Percentiles rank a stretch among this genome's conserved stretches.
Conservation (phyloP, 2,113 vertebrate species). For the Sinocyclocheilus maitianheensis region DNA sequence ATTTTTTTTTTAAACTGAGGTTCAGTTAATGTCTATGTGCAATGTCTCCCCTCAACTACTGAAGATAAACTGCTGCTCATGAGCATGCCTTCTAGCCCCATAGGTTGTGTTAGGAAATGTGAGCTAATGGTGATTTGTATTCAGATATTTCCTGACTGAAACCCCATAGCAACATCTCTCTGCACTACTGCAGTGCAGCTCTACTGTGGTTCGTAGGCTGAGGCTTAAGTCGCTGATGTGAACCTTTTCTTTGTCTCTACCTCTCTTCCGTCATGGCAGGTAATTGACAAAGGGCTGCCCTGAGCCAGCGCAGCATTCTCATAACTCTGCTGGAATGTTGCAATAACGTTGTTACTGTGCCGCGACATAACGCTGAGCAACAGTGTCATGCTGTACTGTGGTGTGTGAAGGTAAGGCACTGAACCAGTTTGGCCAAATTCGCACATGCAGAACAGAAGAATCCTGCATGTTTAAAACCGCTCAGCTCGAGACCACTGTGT, state of each 20-base stretch:
- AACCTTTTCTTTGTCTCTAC: constrained; percentile 52
- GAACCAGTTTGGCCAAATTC: neutral
- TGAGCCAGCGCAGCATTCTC: constrained; percentile 28
- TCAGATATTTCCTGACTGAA: constrained; percentile 65
- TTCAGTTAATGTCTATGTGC: neutral
- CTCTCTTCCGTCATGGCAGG: neutral
- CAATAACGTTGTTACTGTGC: constrained; percentile 3
- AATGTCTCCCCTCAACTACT: neutral
- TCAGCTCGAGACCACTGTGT: neutral
- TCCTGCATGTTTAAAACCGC: neutral
- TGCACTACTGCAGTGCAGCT: constrained; percentile 76
- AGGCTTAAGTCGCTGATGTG: constrained; percentile 74
- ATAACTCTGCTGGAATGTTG: constrained; percentile 32
- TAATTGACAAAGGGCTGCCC: constrained; percentile 19
- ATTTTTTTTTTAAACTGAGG: neutral
- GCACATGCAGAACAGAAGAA: neutral
- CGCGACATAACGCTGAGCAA: constrained; percentile 20
- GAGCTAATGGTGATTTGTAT: constrained; percentile 55
- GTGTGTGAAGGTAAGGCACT: neutral
- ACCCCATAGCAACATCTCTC: constrained; percentile 70
- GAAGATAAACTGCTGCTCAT: neutral
- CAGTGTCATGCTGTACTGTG: neutral
- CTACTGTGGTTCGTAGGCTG: constrained; percentile 68
- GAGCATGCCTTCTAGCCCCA: constrained; percentile 16
- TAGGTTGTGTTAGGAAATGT: constrained; percentile 33